Percentiles rank a stretch among this genome's conserved stretches.
These are phyloP conservation scores for Cydia strobilella DNA, from an alignment of 1,140 invertebrate species.

Conservation along the genomic window DNA sequence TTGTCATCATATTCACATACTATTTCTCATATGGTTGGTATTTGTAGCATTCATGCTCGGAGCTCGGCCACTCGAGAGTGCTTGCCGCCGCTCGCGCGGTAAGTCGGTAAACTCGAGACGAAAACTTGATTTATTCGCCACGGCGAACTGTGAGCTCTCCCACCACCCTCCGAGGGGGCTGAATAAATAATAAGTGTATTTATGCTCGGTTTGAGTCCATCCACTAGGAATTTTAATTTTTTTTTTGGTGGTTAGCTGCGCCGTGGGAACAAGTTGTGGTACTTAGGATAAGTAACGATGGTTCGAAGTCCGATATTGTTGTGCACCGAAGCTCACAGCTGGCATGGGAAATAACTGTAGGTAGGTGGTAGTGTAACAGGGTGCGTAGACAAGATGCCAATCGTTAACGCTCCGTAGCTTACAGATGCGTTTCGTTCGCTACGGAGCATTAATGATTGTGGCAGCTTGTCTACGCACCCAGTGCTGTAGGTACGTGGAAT, in stretches of 20 bases:
- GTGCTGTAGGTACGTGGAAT: too few relatives aligned
- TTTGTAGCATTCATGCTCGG: neutral
- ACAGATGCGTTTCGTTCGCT: too few relatives aligned
- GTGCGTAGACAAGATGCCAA: too few relatives aligned
- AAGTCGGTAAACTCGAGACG: neutral
- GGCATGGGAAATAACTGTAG: too few relatives aligned
- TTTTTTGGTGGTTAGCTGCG: neutral
- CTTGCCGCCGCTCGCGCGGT: too few relatives aligned
- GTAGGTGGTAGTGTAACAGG: too few relatives aligned
- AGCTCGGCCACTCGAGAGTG: neutral
- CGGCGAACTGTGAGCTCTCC: neutral
- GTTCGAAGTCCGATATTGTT: neutral
- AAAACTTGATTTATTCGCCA: neutral
- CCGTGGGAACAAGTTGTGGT: neutral
- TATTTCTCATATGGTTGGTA: neutral
- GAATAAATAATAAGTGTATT: constrained; percentile 2
- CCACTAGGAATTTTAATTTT: neutral
- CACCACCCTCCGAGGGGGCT: neutral
- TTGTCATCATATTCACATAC: too few relatives aligned
- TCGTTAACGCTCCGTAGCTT: too few relatives aligned
- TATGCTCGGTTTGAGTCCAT: neutral
- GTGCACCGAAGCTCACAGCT: neutral
- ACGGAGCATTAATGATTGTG: too few relatives aligned
- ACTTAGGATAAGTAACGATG: neutral
- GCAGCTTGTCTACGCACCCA: too few relatives aligned